Evolutionary conservation across 2,797 vertebrate genomes (phyloP).

Genomic region (Eulemur coronatus): DNA sequence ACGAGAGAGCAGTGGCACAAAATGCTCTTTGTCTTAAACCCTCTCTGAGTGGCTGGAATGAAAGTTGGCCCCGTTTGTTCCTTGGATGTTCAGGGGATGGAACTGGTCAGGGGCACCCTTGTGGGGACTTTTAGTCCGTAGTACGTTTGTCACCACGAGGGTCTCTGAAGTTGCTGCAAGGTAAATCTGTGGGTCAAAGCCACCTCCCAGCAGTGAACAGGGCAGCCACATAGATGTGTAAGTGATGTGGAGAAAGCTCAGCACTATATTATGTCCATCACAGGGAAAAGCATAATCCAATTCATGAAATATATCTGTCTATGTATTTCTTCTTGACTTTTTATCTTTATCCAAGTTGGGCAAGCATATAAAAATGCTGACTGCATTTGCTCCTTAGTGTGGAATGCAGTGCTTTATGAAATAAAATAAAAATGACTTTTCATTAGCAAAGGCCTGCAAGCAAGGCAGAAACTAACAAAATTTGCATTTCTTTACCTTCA

Average conservation of each 20-base stretch:
- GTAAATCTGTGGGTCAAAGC: background rate
- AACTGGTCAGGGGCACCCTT: background rate
- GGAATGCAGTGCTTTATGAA: slow-evolving; percentile 1
- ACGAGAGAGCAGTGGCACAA: background rate
- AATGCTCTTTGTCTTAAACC: background rate
- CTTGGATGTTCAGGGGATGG: background rate
- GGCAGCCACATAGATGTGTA: background rate
- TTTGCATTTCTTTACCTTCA: slow-evolving; percentile 59
- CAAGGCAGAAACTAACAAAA: slow-evolving; percentile 30
- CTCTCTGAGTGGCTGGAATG: background rate
- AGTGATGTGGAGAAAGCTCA: background rate
- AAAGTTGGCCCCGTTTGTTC: background rate
- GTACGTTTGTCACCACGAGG: background rate
- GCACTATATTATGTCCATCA: background rate
- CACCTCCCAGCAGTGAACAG: background rate
- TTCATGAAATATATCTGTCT: background rate
- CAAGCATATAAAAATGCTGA: slow-evolving; percentile 29
- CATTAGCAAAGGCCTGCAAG: slow-evolving; percentile 59
- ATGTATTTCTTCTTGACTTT: slow-evolving; percentile 10
- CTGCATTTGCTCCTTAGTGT: slow-evolving; percentile 40
- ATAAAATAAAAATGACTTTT: slow-evolving; percentile 47
- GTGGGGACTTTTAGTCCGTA: background rate
- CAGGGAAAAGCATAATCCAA: background rate
- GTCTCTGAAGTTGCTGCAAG: background rate
- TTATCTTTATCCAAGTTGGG: slow-evolving; percentile 26